Percentiles rank a stretch among this genome's conserved stretches.
Conservation (phyloP, 2,797 vertebrate species). For the Melanogrammus aeglefinus region DNA sequence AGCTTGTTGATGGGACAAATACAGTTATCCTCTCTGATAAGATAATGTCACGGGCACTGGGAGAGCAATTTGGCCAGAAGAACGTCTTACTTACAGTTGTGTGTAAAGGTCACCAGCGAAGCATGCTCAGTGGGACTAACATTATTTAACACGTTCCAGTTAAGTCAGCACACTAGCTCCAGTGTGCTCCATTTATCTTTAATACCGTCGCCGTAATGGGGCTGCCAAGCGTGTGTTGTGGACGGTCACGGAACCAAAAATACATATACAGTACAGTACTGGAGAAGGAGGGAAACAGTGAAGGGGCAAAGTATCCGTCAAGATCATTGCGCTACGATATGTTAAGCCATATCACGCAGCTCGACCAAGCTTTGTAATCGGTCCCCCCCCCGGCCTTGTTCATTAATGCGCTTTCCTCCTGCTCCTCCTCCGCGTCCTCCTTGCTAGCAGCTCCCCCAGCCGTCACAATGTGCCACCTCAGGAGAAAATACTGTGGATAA, state of each 20-base stretch:
- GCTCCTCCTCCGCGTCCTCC: no score
- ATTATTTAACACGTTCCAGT: neutral
- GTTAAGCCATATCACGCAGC: neutral
- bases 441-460: slow-evolving; percentile 40
- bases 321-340: neutral
- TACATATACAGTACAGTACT: no score
- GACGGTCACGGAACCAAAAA: no score
- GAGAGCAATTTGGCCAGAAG: neutral
- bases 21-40: neutral
- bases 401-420: slow-evolving; percentile 21
- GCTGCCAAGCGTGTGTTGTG: neutral
- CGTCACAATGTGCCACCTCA: slow-evolving; percentile 63
- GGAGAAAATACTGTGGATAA: slow-evolving; percentile 58
- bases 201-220: neutral
- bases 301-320: neutral
- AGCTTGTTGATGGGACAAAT: neutral
- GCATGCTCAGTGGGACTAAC: neutral
- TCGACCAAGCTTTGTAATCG: slow-evolving; percentile 11
- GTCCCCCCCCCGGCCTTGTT: slow-evolving; percentile 18
- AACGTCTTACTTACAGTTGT: neutral
- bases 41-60: neutral
- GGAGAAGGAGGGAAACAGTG: neutral
- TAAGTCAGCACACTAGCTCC: neutral
- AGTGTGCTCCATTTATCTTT: neutral
- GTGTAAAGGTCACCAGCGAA: neutral